Conservation (phyloP, 2,797 vertebrate genomes). For the Leptodactylus fallax region DNA sequence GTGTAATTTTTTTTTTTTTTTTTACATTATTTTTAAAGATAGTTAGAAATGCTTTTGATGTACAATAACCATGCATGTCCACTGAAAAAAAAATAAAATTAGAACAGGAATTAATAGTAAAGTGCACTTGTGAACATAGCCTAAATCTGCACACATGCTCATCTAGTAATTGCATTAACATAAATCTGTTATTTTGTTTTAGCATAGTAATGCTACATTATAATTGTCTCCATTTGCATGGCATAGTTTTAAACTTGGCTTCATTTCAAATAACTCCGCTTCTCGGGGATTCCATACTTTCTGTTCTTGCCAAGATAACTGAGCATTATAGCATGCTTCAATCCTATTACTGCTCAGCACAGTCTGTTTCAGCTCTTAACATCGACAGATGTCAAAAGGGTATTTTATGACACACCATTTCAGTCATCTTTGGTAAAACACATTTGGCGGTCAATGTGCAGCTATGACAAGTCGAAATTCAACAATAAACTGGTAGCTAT, state of each 20-base stretch:
- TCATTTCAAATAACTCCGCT: conserved; percentile 45
- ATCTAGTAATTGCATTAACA: neutral
- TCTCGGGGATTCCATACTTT: conserved; percentile 41
- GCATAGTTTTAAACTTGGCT: conserved; percentile 34
- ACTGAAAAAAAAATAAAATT: neutral
- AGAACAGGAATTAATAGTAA: neutral
- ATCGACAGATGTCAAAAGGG: conserved; percentile 61
- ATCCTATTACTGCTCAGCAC: conserved; percentile 50
- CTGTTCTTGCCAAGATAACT: conserved; percentile 57
- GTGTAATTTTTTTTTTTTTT: too few species aligned
- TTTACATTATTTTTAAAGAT: too few species aligned
- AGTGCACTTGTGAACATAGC: neutral
- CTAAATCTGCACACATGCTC: neutral
- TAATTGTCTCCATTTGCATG: conserved; percentile 34
- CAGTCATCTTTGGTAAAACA: conserved; percentile 60
- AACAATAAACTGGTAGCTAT: conserved; percentile 54
- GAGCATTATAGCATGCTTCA: conserved; percentile 47
- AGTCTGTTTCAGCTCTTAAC: conserved; percentile 59
- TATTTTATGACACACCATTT: conserved; percentile 63
- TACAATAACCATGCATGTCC: neutral
- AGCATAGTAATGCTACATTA: conserved; percentile 6
- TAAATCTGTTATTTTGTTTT: conserved; percentile 21
- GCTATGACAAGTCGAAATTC: conserved; percentile 55
- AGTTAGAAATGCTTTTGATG: too few species aligned
- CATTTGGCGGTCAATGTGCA: conserved; percentile 60